A percentile compares a stretch with the other conserved stretches of the same genome.
Conservation (phyloP, 2,888 invertebrate genomes). For the Eristalis arbustorum region DNA sequence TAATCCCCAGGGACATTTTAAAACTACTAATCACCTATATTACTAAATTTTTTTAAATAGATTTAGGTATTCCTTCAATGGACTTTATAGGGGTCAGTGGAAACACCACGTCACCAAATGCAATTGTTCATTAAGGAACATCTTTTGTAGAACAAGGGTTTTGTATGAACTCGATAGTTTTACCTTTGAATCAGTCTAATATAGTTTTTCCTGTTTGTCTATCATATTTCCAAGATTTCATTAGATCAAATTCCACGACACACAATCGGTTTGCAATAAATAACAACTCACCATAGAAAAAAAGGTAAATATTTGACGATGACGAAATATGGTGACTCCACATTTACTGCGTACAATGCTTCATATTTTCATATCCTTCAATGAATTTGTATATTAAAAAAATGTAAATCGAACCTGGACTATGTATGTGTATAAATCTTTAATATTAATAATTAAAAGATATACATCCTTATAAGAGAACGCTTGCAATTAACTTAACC, state of each 20-base stretch:
- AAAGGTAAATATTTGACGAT: not conserved
- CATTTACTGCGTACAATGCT: not conserved
- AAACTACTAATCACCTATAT: no score
- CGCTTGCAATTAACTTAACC: slow-evolving; percentile 39
- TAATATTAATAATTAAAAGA: slow-evolving; percentile 35
- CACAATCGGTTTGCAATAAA: not conserved
- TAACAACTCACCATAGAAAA: not conserved
- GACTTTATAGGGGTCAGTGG: no score
- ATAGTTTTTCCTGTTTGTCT: not conserved
- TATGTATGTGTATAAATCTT: slow-evolving; percentile 2
- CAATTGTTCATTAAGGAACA: not conserved
- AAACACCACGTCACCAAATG: not conserved
- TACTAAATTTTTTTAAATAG: no score
- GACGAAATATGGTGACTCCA: not conserved
- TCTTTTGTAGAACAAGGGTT: not conserved
- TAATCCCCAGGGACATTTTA: no score
- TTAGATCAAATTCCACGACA: not conserved
- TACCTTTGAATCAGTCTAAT: not conserved
- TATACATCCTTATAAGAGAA: slow-evolving; percentile 39
- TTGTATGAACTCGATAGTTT: not conserved
- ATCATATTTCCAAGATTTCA: not conserved
- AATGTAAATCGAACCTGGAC: not conserved
- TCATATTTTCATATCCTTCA: not conserved
- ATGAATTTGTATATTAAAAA: not conserved
- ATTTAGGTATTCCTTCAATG: no score